Percentiles rank a stretch among this genome's conserved stretches.
These are phyloP conservation scores for Psix sp. DNA, from an alignment of 1,140 invertebrate genomes.

Conservation along the genomic window DNA sequence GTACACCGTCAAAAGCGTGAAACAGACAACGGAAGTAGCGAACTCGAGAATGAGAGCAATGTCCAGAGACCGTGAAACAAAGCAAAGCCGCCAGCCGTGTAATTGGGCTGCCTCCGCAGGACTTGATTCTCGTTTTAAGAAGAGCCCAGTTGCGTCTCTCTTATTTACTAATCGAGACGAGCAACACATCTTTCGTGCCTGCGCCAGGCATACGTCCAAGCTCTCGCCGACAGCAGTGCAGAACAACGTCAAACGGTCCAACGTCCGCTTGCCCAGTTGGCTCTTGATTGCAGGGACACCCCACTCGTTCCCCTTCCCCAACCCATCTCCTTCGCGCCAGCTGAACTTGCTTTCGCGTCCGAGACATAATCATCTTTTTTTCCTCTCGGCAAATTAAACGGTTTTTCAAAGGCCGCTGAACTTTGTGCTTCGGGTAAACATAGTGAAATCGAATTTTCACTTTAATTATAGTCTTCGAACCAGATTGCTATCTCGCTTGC, in stretches of 20 bases:
- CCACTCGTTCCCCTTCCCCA: constrained; percentile 59
- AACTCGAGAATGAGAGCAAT: constrained; percentile 63
- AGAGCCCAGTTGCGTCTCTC: constrained; percentile 56
- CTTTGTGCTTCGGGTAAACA: too few species aligned
- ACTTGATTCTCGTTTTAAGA: constrained; percentile 68
- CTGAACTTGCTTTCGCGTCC: constrained; percentile 39
- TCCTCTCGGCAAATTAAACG: not conserved
- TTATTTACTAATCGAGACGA: constrained; percentile 67
- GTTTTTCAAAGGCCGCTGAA: constrained; percentile 10
- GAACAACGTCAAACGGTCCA: constrained; percentile 42
- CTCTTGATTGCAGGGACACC: constrained; percentile 62
- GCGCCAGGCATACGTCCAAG: constrained; percentile 22
- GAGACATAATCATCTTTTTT: constrained; percentile 39
- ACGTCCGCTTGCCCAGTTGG: constrained; percentile 51
- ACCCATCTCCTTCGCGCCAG: constrained; percentile 27
- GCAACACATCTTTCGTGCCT: too few species aligned
- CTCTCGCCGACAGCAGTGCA: constrained; percentile 23
- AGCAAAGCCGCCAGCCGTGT: constrained; percentile 76
- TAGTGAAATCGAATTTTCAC: too few species aligned
- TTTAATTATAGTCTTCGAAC: too few species aligned
- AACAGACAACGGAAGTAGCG: constrained; percentile 61
- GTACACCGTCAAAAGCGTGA: constrained; percentile 58
- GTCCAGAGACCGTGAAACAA: constrained; percentile 76
- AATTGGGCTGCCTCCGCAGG: constrained; percentile 73
- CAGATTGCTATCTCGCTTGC: too few species aligned